Percentiles rank a stretch among this genome's conserved stretches.
These are phyloP conservation scores for Coelopa pilipes DNA, from an alignment of 2,888 invertebrate species.

Conservation along the genomic window DNA sequence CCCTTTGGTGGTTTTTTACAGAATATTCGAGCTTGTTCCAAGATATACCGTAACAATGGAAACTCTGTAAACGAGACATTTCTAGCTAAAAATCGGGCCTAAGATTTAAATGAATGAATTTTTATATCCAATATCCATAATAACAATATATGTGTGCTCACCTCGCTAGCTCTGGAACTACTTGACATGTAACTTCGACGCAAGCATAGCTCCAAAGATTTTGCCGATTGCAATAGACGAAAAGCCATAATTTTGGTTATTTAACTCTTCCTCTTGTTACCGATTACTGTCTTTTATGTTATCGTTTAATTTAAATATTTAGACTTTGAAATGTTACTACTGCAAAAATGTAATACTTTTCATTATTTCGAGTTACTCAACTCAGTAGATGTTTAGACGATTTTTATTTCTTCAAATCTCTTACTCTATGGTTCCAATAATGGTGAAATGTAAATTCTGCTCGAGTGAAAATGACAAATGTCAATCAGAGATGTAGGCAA, in stretches of 20 bases:
- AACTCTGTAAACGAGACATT: conserved; percentile 46
- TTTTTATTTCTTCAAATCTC: neutral
- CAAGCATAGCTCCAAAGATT: conserved; percentile 69
- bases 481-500: no score
- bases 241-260: conserved; percentile 70
- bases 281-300: neutral
- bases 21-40: conserved; percentile 67
- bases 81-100: conserved; percentile 20
- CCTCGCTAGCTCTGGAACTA: conserved; percentile 65
- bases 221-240: conserved; percentile 71
- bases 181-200: conserved; percentile 63
- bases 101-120: neutral
- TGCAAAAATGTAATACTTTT: neutral
- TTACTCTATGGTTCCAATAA: conserved; percentile 8
- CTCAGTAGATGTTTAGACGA: no score
- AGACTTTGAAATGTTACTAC: neutral
- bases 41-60: conserved; percentile 55
- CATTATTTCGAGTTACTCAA: neutral
- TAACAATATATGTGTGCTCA: conserved; percentile 38
- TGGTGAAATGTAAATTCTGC: conserved; percentile 14
- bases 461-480: no score
- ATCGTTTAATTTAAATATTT: neutral
- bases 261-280: conserved; percentile 1
- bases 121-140: neutral
- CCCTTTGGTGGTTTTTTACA: conserved; percentile 90